Evolutionary conservation across 2,797 vertebrate species (phyloP).

Genomic region (Sphaeramia orbicularis): DNA sequence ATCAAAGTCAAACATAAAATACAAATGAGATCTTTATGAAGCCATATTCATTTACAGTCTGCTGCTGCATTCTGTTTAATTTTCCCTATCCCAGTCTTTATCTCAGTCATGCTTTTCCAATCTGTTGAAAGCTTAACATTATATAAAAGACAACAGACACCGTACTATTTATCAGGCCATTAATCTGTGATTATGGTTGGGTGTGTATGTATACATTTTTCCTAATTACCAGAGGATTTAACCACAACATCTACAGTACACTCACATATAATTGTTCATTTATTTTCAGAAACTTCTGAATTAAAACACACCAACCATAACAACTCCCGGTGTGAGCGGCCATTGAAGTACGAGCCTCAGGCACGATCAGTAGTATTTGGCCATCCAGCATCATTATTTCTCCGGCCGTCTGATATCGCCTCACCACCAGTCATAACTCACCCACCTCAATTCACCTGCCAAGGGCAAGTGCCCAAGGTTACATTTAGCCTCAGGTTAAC

Average conservation of each 20-base stretch:
- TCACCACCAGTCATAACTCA: slow-evolving; percentile 56
- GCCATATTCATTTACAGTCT: slow-evolving; percentile 67
- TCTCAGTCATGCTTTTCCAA: slow-evolving; percentile 50
- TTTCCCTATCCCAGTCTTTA: slow-evolving; percentile 55
- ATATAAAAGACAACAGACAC: slow-evolving; percentile 48
- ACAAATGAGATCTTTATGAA: slow-evolving; percentile 77
- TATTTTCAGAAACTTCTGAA: slow-evolving; percentile 37
- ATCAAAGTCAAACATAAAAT: slow-evolving; percentile 75
- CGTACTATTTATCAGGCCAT: slow-evolving; percentile 43
- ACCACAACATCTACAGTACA: slow-evolving; percentile 7
- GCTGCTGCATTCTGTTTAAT: slow-evolving; percentile 64
- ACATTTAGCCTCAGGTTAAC: slow-evolving; percentile 65
- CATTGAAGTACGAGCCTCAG: slow-evolving; percentile 40
- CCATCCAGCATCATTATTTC: slow-evolving; percentile 59
- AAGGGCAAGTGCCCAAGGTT: slow-evolving; percentile 64
- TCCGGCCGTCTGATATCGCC: slow-evolving; percentile 45
- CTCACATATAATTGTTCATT: slow-evolving; percentile 17
- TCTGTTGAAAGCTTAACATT: slow-evolving; percentile 49
- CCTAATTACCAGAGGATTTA: slow-evolving; percentile 25
- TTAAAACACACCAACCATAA: slow-evolving; percentile 34
- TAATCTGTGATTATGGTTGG: slow-evolving; percentile 49
- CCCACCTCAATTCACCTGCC: slow-evolving; percentile 58
- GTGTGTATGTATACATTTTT: slow-evolving; percentile 12
- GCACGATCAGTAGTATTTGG: slow-evolving; percentile 56
- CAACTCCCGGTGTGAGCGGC: slow-evolving; percentile 40